Conservation (phyloP, 1,140 invertebrate species). For the Aporrectodea caliginosa region DNA sequence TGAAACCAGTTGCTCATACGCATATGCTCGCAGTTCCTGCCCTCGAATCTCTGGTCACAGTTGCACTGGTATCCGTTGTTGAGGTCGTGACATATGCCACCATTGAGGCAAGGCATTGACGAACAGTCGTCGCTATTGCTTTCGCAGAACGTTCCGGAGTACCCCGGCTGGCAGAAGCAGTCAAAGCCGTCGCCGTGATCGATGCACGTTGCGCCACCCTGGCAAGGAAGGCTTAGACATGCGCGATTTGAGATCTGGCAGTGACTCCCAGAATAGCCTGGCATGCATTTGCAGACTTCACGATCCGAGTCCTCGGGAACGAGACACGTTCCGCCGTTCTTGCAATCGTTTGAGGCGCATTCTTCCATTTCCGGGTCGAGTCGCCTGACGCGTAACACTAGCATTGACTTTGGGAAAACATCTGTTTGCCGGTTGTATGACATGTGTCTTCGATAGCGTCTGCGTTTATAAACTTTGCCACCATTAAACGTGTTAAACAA, state of each 20-base stretch:
- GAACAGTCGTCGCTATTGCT: constrained; percentile 29
- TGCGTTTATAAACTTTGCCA: not conserved
- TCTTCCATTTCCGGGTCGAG: constrained; percentile 2
- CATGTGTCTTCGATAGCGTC: not conserved
- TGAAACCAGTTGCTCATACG: not conserved
- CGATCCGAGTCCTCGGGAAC: not conserved
- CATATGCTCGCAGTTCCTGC: constrained; percentile 35
- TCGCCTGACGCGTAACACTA: too few species aligned
- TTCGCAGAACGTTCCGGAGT: constrained; percentile 45
- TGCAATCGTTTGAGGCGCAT: constrained; percentile 64
- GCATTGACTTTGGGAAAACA: too few species aligned
- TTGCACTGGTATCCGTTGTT: constrained; percentile 34
- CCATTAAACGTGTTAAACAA: too few species aligned
- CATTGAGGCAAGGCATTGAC: constrained; percentile 36
- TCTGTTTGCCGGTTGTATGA: not conserved
- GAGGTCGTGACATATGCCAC: constrained; percentile 11
- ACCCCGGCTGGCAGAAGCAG: constrained; percentile 46
- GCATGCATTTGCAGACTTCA: not conserved
- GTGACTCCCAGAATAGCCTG: not conserved
- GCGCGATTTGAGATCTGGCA: not conserved
- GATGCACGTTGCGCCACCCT: constrained; percentile 65
- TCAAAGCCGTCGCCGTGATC: constrained; percentile 55
- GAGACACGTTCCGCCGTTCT: constrained; percentile 89
- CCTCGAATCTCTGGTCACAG: constrained; percentile 35
- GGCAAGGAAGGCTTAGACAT: constrained; percentile 61